Evolutionary conservation across 1,140 invertebrate genomes (phyloP), one percentile per base, ranked within the genome.

Genomic region (Drosophila chauvacae): DNA sequence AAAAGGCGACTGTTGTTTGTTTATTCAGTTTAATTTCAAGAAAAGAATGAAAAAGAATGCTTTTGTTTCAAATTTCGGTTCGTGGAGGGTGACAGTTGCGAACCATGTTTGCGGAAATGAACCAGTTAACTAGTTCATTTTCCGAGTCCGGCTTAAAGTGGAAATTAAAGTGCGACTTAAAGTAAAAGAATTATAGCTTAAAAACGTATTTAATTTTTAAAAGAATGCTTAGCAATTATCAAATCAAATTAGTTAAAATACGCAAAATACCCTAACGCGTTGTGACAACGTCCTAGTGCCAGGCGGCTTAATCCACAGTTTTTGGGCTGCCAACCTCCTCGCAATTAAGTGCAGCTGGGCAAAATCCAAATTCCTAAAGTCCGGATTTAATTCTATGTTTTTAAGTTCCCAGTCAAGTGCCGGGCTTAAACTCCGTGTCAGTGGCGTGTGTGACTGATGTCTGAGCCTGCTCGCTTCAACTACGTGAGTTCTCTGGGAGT

Each of bases 11-110:
- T 37, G n/a, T 10, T 37, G 37, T 59, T 71, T 71, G 53, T 71
- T 71, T 72, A 47, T 72, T 42, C 53, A 72, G 66, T 72, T 72
- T 44, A 30, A 60, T 59, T 23, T 30, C 23, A 42, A 14, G 13
- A 55, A 39, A n/a, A 28, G 6, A 26, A 61, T n/a, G 10, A 28
- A 30, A 50, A 50, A 9, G 18, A 35, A 50, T 18, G 10, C 11
- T n/a, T 55, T 60, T 44, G 45, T 51, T 44, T 72, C 7, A 59
- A 70, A 35, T 58, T 66, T 45, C 28, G 10, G 26, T 3, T 16
- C 51, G 42, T 70, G 30, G 30, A 18, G 9, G 26, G n/a, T n/a
- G 35, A 26, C 42, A 35, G 28, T n/a, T 50, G 58, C 28, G 51
- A 68, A 42, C 33, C 23, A 28, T 26, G 18, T 45, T 26, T 23